phyloP scores from a whole-genome alignment of 2,797 vertebrate genomes.

The Tokudaia tokunoshimensis region DNA sequence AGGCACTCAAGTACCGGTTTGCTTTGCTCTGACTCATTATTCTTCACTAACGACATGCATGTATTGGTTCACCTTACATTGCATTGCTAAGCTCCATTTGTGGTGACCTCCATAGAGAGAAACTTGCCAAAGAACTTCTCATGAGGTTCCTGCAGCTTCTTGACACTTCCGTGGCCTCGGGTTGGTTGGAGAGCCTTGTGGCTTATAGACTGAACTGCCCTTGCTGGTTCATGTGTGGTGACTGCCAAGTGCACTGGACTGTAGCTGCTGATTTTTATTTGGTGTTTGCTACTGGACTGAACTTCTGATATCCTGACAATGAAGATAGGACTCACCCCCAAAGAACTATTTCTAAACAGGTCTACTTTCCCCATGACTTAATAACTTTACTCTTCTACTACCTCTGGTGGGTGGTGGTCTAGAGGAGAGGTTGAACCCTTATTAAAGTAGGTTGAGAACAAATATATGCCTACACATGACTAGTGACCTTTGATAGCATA shows the following conservation, averaged over 20 bases:
- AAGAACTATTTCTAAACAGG: neutral
- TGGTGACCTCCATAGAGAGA: too few species aligned
- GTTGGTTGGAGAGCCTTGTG: too few species aligned
- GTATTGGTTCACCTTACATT: too few species aligned
- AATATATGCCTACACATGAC: neutral
- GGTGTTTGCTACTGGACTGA: neutral
- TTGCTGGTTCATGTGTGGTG: neutral
- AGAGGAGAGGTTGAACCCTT: neutral
- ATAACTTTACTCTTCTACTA: neutral
- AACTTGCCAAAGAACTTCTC: too few species aligned
- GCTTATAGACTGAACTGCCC: too few species aligned
- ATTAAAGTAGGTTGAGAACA: neutral
- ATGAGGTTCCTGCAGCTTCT: too few species aligned
- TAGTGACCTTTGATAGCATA: neutral
- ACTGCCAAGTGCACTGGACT: too few species aligned
- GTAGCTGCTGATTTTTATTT: neutral
- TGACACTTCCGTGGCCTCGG: too few species aligned
- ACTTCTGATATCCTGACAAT: neutral
- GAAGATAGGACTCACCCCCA: neutral
- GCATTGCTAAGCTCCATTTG: too few species aligned
- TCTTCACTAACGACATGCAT: too few species aligned
- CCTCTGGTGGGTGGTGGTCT: neutral
- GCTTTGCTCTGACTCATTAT: too few species aligned
- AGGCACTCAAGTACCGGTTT: too few species aligned
- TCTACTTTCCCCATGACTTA: neutral